phyloP scores from a whole-genome alignment of 2,797 vertebrate species.

The Valencia hispanica region DNA sequence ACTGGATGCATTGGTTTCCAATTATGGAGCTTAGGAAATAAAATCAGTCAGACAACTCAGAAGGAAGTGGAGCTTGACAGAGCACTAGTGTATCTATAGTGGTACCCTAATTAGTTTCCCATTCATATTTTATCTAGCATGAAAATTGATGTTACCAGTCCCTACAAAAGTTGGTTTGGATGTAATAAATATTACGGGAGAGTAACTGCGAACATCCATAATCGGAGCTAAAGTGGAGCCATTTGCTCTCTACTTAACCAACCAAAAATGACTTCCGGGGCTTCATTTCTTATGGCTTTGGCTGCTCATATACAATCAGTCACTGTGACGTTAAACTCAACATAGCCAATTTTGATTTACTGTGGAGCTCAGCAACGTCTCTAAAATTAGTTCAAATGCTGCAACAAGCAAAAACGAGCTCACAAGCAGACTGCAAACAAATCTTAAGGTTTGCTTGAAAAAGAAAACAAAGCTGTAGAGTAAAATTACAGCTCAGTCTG shows the following conservation, averaged over 20 bases:
- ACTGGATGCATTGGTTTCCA: constrained; percentile 66
- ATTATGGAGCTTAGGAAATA: constrained; percentile 54
- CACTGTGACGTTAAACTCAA: neutral
- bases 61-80: constrained; percentile 26
- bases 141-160: neutral
- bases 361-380: neutral
- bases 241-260: constrained; percentile 9
- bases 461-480: neutral
- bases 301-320: constrained; percentile 3
- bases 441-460: neutral
- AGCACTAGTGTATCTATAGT: constrained; percentile 24
- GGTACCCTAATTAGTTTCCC: constrained; percentile 24
- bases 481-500: constrained; percentile 3
- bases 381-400: constrained; percentile 11
- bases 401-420: constrained; percentile 8
- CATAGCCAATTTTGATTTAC: neutral
- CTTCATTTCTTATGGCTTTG: neutral
- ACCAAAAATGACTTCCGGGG: neutral
- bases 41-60: constrained; percentile 48
- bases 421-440: constrained; percentile 7
- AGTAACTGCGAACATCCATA: constrained; percentile 8
- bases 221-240: neutral
- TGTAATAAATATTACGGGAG: constrained; percentile 4
- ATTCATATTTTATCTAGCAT: constrained; percentile 12
- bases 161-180: neutral